A percentile compares a stretch with the other conserved stretches of the same genome.
These are phyloP conservation scores for Busseola fusca DNA, from an alignment of 2,888 invertebrate species.

Conservation along the genomic window DNA sequence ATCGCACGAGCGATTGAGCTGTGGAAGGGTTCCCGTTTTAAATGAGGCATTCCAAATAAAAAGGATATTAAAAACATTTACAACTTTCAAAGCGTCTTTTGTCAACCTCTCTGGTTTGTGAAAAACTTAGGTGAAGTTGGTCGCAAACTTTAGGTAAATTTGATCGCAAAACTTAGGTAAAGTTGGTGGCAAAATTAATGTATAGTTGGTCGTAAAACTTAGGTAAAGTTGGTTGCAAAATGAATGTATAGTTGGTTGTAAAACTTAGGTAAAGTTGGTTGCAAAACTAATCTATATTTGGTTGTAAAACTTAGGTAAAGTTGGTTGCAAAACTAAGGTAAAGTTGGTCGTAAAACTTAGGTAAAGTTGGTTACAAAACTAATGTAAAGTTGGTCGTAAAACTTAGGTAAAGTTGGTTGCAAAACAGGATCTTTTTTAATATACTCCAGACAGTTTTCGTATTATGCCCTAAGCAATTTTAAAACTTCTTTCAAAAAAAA, in stretches of 20 bases:
- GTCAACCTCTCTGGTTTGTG: not conserved
- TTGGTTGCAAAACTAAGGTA: not conserved
- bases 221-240: not conserved
- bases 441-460: not conserved
- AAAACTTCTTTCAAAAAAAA: not conserved
- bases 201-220: not conserved
- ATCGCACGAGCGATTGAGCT: constrained; percentile 40
- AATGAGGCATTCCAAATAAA: not conserved
- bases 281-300: not conserved
- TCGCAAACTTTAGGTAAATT: not conserved
- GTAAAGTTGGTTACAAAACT: not conserved
- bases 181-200: not conserved
- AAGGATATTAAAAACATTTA: not conserved
- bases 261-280: not conserved
- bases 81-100: not conserved
- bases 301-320: not conserved
- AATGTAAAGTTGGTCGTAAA: not conserved
- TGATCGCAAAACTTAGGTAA: not conserved
- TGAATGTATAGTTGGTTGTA: not conserved
- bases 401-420: not conserved
- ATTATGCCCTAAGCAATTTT: not conserved
- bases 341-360: not conserved
- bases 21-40: not conserved
- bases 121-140: not conserved
- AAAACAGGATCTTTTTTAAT: not conserved